phyloP scores from a whole-genome alignment of 2,113 vertebrate genomes.

The Paedocypris sp. region DNA sequence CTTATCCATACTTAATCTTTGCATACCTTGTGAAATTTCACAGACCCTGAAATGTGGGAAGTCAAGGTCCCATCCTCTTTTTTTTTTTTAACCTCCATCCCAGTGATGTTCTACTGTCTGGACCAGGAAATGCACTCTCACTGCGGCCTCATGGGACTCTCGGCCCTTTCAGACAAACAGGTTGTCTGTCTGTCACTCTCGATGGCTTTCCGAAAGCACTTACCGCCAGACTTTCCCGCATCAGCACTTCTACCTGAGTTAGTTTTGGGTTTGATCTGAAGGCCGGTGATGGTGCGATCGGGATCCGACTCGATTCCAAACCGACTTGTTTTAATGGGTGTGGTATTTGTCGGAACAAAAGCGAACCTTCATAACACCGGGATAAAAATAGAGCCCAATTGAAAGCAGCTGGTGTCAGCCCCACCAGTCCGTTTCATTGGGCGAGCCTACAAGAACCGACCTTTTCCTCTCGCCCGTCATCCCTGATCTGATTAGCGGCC shows the following conservation, averaged over 20 bases:
- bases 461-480: too few relatives aligned
- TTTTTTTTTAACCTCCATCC: not conserved
- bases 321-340: slow-evolving; percentile 8
- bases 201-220: not conserved
- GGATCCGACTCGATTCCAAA: not conserved
- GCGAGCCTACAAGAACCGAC: too few relatives aligned
- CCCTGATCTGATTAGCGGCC: not conserved
- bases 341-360: not conserved
- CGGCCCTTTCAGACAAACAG: slow-evolving; percentile 32
- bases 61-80: not conserved
- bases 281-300: not conserved
- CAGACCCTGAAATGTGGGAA: too few relatives aligned
- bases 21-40: too few relatives aligned
- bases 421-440: too few relatives aligned
- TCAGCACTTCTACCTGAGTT: not conserved
- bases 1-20: too few relatives aligned
- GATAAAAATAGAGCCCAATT: not conserved
- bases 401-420: too few relatives aligned
- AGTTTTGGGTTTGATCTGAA: not conserved
- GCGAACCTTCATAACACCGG: not conserved
- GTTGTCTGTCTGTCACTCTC: slow-evolving; percentile 23
- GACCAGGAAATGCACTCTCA: slow-evolving; percentile 30
- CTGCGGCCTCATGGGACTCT: slow-evolving; percentile 40
- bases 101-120: slow-evolving; percentile 2
- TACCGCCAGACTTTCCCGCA: not conserved